phyloP scores from a whole-genome alignment of 2,888 invertebrate genomes.

The Hoplodrina ambigua region DNA sequence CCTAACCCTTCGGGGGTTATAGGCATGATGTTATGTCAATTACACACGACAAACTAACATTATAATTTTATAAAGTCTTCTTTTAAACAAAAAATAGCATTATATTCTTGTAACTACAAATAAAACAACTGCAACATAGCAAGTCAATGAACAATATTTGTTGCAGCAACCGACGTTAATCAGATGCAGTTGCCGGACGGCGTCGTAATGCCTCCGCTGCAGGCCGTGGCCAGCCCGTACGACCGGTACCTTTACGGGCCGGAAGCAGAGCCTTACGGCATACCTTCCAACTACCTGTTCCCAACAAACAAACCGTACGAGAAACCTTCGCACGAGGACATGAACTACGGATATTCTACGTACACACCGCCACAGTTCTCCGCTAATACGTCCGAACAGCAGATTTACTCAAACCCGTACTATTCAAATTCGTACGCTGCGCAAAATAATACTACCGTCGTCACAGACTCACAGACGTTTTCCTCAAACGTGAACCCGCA shows the following conservation, averaged over 20 bases:
- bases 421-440: constrained; percentile 78
- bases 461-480: constrained; percentile 78
- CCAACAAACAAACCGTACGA: constrained; percentile 75
- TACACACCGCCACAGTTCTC: constrained; percentile 83
- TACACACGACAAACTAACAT: too few relatives aligned
- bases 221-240: constrained; percentile 74
- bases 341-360: constrained; percentile 77
- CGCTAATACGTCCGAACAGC: constrained; percentile 74
- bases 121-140: neutral
- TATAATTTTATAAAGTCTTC: too few relatives aligned
- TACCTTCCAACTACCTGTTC: constrained; percentile 74
- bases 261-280: constrained; percentile 74
- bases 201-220: constrained; percentile 75
- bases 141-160: constrained; percentile 44
- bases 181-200: constrained; percentile 85
- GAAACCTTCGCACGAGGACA: constrained; percentile 72
- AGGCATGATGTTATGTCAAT: too few relatives aligned
- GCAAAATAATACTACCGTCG: constrained; percentile 67
- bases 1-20: too few relatives aligned
- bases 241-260: constrained; percentile 78
- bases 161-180: constrained; percentile 82
- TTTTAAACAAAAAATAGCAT: too few relatives aligned
- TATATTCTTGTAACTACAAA: too few relatives aligned
- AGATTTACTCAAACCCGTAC: constrained; percentile 80
- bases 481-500: constrained; percentile 38